Base-by-base conservation (phyloP, 53 echinoderm and acorn worm species). In the Zoroaster sp. region DNA sequence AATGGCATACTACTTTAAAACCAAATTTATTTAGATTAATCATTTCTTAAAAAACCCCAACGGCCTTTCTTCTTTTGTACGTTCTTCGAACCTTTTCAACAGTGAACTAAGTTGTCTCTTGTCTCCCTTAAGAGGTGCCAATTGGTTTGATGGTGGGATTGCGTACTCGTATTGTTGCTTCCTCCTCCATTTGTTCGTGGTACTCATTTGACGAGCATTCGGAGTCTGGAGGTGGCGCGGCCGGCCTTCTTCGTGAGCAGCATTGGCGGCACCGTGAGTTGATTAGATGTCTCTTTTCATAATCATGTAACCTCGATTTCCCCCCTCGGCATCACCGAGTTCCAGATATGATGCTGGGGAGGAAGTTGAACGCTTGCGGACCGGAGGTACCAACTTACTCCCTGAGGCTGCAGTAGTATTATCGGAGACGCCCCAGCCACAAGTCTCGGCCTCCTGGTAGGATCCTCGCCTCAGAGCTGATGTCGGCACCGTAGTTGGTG, bases 401-500 rank as follows among this genome's bases (percentile, higher is more conserved):
- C 70, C 34, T 3, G 36, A 5, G 2, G 70, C 33, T 32, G 14
- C 70, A 5, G 70, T 36, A 17, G n/a, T n/a, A n/a, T n/a, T n/a
- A n/a, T n/a, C n/a, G n/a, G n/a, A n/a, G n/a, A 17, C 37, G 21
- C 21, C 39, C 73, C 73, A 73, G 73, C 49, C 49, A n/a, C 12
- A 77, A 1, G 82, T 6, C 4, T 43, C 83, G 35, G 41, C 41
- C 1, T 33, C 67, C 42, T 83, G 69, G 34, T 83, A 83, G 7
- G 68, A 83, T 17, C 43, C 68, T 42, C 44, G 43, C n/a, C 28
- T 85, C 85, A n/a, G 85, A 85, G 47, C 85, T 85, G 72, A 85
- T 85, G 46, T 85, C 85, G 46, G 85, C 85, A 12, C 85, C 85
- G 70, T 85, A 85, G 85, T 85, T 85, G 47, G 35, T 33, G 37